Evolutionary conservation across 2,113 vertebrate genomes (phyloP).

Genomic region (Ifrita kowaldi): DNA sequence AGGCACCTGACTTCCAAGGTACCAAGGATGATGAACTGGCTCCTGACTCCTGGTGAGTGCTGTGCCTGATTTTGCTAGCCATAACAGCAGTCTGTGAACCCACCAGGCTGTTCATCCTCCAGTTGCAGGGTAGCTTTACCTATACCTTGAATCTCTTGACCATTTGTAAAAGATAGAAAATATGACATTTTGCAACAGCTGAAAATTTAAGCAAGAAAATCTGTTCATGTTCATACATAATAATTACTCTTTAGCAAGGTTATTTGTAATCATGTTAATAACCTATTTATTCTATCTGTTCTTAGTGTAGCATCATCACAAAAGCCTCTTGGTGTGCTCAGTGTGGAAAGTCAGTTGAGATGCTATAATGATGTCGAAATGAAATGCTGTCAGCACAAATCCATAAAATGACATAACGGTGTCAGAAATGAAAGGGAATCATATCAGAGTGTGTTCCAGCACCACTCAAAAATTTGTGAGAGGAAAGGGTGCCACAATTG

Average conservation of each 20-base stretch:
- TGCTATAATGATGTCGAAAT: slow-evolving; percentile 68
- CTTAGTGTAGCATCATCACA: slow-evolving; percentile 41
- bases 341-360: slow-evolving; percentile 55
- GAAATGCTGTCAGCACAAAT: slow-evolving; percentile 72
- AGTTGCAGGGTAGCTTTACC: neutral
- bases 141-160: neutral
- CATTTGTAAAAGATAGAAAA: neutral
- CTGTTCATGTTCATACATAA: neutral
- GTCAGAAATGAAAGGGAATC: slow-evolving; percentile 73
- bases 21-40: neutral
- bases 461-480: slow-evolving; percentile 63
- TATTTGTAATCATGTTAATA: neutral
- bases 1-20: neutral
- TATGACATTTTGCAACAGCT: neutral
- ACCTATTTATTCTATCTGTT: slow-evolving; percentile 22
- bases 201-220: neutral
- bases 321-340: slow-evolving; percentile 6
- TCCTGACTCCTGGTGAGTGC: neutral
- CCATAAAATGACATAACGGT: slow-evolving; percentile 65
- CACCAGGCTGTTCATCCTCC: neutral
- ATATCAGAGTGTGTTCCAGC: slow-evolving; percentile 65
- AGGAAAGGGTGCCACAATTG: slow-evolving; percentile 56
- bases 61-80: neutral
- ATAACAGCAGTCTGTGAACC: neutral
- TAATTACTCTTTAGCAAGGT: neutral